Conservation (phyloP, 53 echinoderm and acorn worm species). For the Patiria pectinifera region DNA sequence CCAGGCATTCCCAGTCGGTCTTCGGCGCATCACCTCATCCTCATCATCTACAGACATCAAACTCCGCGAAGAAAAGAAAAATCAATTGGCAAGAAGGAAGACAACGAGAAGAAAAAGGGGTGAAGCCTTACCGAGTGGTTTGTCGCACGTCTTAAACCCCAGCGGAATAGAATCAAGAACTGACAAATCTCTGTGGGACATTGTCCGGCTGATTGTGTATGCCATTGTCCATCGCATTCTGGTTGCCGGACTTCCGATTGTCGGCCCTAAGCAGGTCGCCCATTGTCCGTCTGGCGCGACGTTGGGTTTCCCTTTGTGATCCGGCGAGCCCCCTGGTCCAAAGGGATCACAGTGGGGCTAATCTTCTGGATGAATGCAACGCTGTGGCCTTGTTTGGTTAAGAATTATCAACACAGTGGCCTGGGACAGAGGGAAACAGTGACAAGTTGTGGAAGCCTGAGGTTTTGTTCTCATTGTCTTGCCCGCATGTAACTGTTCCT, state of each 20-base stretch:
- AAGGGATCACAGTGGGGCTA: neutral
- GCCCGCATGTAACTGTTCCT: conserved; percentile 4
- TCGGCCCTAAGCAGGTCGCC: conserved; percentile 21
- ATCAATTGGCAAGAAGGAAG: neutral
- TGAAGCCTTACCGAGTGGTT: neutral
- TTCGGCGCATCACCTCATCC: neutral
- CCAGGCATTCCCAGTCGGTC: conserved; percentile 12
- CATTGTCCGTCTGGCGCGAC: neutral
- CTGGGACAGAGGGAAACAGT: neutral
- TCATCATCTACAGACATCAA: neutral
- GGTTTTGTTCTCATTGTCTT: neutral
- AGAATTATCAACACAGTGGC: conserved; percentile 1
- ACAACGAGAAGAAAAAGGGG: neutral
- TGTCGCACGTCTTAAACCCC: neutral
- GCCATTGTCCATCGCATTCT: conserved; percentile 29
- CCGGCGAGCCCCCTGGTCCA: neutral
- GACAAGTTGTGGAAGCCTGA: neutral
- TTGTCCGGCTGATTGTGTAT: neutral
- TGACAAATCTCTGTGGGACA: neutral
- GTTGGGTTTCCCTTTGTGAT: neutral
- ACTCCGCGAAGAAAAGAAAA: neutral
- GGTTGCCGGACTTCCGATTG: neutral
- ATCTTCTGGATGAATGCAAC: neutral
- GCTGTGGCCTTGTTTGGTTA: conserved; percentile 26
- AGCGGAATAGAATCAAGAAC: neutral